phyloP scores from a whole-genome alignment of 2,113 vertebrate genomes.

The Lagopus leucura region DNA sequence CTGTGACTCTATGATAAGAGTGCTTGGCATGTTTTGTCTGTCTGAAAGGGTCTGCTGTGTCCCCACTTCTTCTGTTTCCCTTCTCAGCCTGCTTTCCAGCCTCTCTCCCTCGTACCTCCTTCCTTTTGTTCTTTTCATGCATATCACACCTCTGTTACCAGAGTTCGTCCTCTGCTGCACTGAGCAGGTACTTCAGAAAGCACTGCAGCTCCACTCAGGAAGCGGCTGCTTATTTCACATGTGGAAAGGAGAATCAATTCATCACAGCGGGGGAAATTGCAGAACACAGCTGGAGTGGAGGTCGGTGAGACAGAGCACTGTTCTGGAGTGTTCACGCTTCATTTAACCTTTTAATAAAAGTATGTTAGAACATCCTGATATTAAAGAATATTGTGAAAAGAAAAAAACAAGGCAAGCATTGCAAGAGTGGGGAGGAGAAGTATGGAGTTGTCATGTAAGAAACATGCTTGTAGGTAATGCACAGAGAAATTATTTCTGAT shows the following conservation, averaged over 20 bases:
- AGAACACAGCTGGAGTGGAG: constrained; percentile 37
- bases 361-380: constrained; percentile 6
- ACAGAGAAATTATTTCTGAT: neutral
- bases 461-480: neutral
- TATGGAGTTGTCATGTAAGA: neutral
- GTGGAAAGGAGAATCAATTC: neutral
- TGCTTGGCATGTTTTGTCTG: neutral
- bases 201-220: neutral
- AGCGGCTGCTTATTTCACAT: constrained; percentile 21
- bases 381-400: neutral
- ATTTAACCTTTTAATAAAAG: constrained; percentile 66
- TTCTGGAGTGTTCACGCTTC: constrained; percentile 55
- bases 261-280: constrained; percentile 34
- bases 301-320: constrained; percentile 33
- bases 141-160: neutral
- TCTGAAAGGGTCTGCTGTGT: neutral
- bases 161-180: constrained; percentile 28
- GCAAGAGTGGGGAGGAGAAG: neutral
- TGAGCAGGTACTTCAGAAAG: constrained; percentile 24
- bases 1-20: neutral
- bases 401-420: neutral
- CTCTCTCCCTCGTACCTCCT: neutral
- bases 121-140: constrained; percentile 8
- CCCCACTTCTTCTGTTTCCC: neutral
- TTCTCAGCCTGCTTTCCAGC: neutral